Percentiles rank a stretch among this genome's conserved stretches.
These are phyloP conservation scores for Euphonia xanthogaster DNA, from an alignment of 2,797 vertebrate species.

Conservation along the genomic window DNA sequence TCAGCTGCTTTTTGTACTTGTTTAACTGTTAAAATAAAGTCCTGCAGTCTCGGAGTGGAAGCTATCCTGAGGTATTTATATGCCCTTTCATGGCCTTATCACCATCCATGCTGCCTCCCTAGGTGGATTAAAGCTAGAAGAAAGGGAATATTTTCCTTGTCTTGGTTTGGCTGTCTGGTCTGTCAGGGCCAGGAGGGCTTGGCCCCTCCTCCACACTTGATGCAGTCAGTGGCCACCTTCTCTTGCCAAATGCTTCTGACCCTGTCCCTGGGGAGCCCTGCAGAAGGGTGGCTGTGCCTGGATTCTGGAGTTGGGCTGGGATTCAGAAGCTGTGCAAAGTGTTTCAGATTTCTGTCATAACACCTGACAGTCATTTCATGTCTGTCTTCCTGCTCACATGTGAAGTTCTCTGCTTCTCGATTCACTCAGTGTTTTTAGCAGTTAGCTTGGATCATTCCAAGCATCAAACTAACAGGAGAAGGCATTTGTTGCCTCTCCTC, in stretches of 20 bases:
- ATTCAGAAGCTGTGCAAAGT: background rate
- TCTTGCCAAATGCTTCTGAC: background rate
- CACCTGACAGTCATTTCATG: background rate
- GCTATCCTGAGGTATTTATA: background rate
- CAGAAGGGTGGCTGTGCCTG: background rate
- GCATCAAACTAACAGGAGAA: background rate
- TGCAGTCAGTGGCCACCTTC: background rate
- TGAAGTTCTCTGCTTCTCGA: background rate
- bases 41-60: background rate
- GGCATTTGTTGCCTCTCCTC: background rate
- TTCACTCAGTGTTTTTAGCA: background rate
- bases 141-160: background rate
- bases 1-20: background rate
- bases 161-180: background rate
- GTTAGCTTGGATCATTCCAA: background rate
- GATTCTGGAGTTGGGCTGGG: too few species aligned
- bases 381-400: background rate
- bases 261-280: background rate
- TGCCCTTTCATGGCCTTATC: background rate
- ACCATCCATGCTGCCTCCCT: background rate
- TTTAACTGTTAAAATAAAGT: background rate
- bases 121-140: background rate
- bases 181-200: background rate
- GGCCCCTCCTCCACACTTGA: fast-evolving
- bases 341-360: background rate